Evolutionary conservation across 1,140 invertebrate genomes (phyloP).

Genomic region (Apocrypta bakeri): DNA sequence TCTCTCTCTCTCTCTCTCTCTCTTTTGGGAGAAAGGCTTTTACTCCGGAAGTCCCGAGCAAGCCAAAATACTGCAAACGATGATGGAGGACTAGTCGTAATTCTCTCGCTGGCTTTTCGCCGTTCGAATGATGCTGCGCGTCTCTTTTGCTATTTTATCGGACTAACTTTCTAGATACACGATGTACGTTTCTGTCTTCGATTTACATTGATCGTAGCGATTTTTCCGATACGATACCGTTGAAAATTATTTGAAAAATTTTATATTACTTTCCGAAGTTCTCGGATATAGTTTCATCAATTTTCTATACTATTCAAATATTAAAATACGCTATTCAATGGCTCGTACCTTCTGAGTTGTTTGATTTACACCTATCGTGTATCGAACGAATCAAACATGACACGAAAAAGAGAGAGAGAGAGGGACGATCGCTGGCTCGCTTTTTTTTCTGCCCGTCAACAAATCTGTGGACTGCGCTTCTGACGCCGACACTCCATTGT

Average conservation of each 20-base stretch:
- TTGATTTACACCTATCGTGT: background rate
- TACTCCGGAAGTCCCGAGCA: background rate
- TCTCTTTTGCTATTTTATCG: background rate
- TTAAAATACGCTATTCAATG: background rate
- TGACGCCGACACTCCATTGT: background rate
- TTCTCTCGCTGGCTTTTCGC: slow-evolving; percentile 16
- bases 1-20: background rate
- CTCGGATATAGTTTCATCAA: too few species aligned
- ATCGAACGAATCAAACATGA: background rate
- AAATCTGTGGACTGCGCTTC: background rate
- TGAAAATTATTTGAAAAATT: too few species aligned
- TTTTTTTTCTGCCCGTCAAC: background rate
- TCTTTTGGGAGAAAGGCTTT: slow-evolving; percentile 12
- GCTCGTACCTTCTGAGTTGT: background rate
- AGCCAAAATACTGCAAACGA: slow-evolving; percentile 42
- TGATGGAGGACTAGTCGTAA: slow-evolving; percentile 31
- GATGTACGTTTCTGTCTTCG: too few species aligned
- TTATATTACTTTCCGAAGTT: too few species aligned
- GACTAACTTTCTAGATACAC: background rate
- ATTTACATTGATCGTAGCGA: too few species aligned
- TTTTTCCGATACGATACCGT: background rate
- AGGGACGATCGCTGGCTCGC: background rate
- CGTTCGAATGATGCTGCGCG: too few species aligned
- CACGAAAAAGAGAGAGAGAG: background rate
- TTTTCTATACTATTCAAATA: too few species aligned